phyloP scores from a whole-genome alignment of 2,113 vertebrate species.

The Bettongia penicillata region DNA sequence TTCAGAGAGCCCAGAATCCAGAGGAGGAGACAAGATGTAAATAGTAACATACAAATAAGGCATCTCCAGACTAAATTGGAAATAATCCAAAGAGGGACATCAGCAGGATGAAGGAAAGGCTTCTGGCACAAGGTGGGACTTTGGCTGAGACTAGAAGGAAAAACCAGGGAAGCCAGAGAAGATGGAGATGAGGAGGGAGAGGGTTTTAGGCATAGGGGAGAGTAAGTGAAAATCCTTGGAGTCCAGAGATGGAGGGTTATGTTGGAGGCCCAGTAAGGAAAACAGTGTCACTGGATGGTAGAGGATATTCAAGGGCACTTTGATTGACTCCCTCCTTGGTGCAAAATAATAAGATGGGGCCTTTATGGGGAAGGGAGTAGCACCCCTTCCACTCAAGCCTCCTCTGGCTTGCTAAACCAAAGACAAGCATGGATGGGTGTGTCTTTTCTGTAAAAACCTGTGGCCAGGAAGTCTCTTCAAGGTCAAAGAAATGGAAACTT shows the following conservation, averaged over 20 bases:
- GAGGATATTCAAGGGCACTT: too few species aligned
- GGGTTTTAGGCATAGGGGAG: not conserved
- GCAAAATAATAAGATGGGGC: not conserved
- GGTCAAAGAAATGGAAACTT: not conserved
- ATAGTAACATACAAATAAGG: not conserved
- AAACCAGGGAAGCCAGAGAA: not conserved
- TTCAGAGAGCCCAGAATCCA: not conserved
- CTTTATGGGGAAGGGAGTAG: not conserved
- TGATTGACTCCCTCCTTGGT: not conserved
- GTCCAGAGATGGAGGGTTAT: not conserved
- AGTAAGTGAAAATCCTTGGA: not conserved
- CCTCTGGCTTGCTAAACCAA: not conserved
- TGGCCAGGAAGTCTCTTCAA: not conserved
- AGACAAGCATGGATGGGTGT: not conserved
- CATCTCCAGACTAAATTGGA: not conserved
- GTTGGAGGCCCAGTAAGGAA: not conserved
- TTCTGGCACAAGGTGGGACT: not conserved
- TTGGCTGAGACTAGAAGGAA: too few species aligned
- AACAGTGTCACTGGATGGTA: not conserved
- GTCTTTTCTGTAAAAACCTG: not conserved
- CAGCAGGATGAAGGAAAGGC: not conserved
- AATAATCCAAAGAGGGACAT: not conserved
- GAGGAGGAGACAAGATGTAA: not conserved
- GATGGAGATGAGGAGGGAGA: not conserved
- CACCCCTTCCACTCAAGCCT: not conserved